A percentile compares a stretch with the other conserved stretches of the same genome.
Evolutionary conservation across 2,888 invertebrate genomes (phyloP).

Genomic region (Tortricodes alternella): DNA sequence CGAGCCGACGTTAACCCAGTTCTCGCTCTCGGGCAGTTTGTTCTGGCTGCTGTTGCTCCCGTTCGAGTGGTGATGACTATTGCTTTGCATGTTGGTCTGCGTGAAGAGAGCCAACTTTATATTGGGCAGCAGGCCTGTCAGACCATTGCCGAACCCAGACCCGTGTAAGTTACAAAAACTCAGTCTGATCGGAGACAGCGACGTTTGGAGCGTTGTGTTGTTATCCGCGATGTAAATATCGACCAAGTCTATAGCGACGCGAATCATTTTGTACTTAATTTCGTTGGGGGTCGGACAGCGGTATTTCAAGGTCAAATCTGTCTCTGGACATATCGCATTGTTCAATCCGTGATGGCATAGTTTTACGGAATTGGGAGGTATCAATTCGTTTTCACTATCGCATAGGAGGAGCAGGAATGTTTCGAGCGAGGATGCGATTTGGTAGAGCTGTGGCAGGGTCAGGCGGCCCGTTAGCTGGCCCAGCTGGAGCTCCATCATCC

Average conservation of each 20-base stretch:
- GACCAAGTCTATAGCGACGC: constrained; percentile 93
- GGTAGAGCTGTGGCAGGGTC: constrained; percentile 93
- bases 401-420: constrained; percentile 92
- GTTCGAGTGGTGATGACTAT: constrained; percentile 79
- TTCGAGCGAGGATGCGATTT: constrained; percentile 93
- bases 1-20: constrained; percentile 96
- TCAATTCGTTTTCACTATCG: constrained; percentile 94
- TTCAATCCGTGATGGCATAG: constrained; percentile 91
- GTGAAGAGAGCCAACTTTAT: constrained; percentile 85
- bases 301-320: constrained; percentile 87
- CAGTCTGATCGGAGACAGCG: constrained; percentile 94
- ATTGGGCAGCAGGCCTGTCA: constrained; percentile 92
- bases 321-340: constrained; percentile 86
- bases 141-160: constrained; percentile 93
- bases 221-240: constrained; percentile 96
- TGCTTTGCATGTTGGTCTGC: constrained; percentile 84
- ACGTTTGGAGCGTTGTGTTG: constrained; percentile 92
- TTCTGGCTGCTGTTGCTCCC: constrained; percentile 71
- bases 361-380: constrained; percentile 90
- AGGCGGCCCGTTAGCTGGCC: constrained; percentile 96
- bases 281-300: constrained; percentile 90
- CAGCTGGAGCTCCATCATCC: constrained; percentile 97
- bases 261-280: constrained; percentile 96
- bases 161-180: constrained; percentile 98
- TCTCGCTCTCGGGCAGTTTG: constrained; percentile 79